Conservation (phyloP, 1,140 invertebrate species). For the Semibalanus balanoides region DNA sequence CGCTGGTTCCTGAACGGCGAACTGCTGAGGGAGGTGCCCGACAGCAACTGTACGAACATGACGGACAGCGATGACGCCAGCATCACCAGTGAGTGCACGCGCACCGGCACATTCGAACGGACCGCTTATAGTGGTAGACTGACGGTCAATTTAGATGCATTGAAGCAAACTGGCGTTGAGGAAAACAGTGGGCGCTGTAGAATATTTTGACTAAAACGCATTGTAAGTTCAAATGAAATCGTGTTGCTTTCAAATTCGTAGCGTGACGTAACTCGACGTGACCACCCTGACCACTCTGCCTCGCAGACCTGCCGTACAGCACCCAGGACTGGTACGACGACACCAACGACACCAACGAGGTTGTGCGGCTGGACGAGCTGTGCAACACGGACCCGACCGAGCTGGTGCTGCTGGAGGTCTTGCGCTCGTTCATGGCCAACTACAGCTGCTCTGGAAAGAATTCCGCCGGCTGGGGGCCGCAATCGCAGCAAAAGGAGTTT, state of each 20-base stretch:
- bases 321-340: slow-evolving; percentile 4
- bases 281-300: background rate
- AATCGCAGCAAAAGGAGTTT: slow-evolving; percentile 53
- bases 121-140: no score
- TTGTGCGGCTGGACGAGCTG: slow-evolving; percentile 28
- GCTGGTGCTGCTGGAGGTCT: slow-evolving; percentile 61
- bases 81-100: no score
- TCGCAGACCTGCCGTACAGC: background rate
- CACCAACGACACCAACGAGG: slow-evolving; percentile 18
- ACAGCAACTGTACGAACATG: slow-evolving; percentile 37
- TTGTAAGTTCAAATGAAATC: no score
- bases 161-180: no score
- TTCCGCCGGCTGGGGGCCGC: slow-evolving; percentile 64
- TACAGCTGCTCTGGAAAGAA: slow-evolving; percentile 78
- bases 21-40: slow-evolving; percentile 65
- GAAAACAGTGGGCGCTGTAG: no score
- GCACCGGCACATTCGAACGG: no score
- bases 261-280: no score
- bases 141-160: no score
- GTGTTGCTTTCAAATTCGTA: no score
- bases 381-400: slow-evolving; percentile 73
- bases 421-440: slow-evolving; percentile 73
- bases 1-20: slow-evolving; percentile 68
- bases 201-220: no score
- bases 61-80: no score